Conservation (phyloP, 1,140 invertebrate genomes). For the Teleogryllus occipitalis region DNA sequence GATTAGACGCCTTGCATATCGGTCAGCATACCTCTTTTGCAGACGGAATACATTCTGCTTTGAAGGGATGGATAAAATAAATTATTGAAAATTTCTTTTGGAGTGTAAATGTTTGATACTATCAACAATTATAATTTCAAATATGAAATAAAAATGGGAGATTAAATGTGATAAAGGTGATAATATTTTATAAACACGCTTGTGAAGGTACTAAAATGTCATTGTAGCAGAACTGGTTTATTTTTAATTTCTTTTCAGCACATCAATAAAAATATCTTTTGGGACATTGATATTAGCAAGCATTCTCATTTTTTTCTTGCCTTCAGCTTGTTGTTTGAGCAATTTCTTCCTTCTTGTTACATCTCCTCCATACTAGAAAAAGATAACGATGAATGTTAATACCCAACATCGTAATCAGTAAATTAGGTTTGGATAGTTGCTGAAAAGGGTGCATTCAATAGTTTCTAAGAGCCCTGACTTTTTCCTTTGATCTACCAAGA, state of each 20-base stretch:
- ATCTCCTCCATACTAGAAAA: conserved; percentile 84
- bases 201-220: too few relatives aligned
- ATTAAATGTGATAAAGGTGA: not conserved
- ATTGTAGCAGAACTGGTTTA: conserved; percentile 19
- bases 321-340: conserved; percentile 79
- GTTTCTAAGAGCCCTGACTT: too few relatives aligned
- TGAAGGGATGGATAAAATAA: conserved; percentile 26
- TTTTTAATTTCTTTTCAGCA: conserved; percentile 62
- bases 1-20: conserved; percentile 36
- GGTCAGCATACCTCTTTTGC: conserved; percentile 38
- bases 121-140: not conserved
- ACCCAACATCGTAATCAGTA: too few relatives aligned
- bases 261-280: conserved; percentile 88
- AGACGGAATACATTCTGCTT: conserved; percentile 33
- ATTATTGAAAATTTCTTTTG: not conserved
- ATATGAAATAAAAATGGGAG: not conserved
- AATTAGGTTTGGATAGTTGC: too few relatives aligned
- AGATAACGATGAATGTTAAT: conserved; percentile 20
- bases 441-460: too few relatives aligned
- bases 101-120: not conserved
- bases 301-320: conserved; percentile 86
- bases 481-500: too few relatives aligned
- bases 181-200: not conserved
- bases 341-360: conserved; percentile 83
- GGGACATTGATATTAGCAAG: conserved; percentile 86